Evolutionary conservation across 2,113 vertebrate genomes (phyloP), one percentile per base, ranked within the genome.

Genomic region (Heliornis fulica): DNA sequence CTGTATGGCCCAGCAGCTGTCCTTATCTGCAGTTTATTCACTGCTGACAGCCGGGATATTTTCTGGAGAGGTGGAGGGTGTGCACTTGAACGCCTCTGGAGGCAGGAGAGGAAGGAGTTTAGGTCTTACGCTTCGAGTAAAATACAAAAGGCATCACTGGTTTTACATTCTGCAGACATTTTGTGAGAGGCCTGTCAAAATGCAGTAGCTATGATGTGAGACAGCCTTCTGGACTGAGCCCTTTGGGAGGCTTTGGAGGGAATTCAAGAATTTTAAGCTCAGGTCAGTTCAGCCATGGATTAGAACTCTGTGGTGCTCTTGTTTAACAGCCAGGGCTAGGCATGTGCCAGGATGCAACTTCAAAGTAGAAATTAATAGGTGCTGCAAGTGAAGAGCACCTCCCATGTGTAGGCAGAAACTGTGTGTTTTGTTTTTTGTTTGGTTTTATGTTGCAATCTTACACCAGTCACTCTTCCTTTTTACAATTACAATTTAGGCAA

Each of bases 341-440:
- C 2, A 3, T 64, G 7, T 41, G 46, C 41, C 46, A 70, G 43
- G 31, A 3, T 76, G 61, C 57, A 84, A n/a, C 48, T 92, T 87
- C 91, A 68, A 88, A 93, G 83, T 5, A 84, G 64, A 81, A 81
- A 93, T 94, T 56, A 90, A 18, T 46, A 46, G 46, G 7, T 65
- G 60, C 61, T 78, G 84, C 36, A 71, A 68, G 78, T 64, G n/a
- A 64, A 63, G 89, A 90, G 79, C 63, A 75, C 83, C 95, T 94
- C 91, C 91, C 64, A 8, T 78, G 60, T 28, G 94, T 81, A 80
- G 91, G 91, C 76, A 95, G 83, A 12, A 54, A 50, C 26, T 40
- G 51, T 48, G 16, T 46, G 19, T 20, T 85, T 51, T 53, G n/a
- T 61, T 79, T 69, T 78, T 80, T 83, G 60, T 28, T 87, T 81